Percentiles rank a stretch among this genome's conserved stretches.
Evolutionary conservation across 2,888 invertebrate genomes (phyloP).

Genomic region (Drosophila mettleri): DNA sequence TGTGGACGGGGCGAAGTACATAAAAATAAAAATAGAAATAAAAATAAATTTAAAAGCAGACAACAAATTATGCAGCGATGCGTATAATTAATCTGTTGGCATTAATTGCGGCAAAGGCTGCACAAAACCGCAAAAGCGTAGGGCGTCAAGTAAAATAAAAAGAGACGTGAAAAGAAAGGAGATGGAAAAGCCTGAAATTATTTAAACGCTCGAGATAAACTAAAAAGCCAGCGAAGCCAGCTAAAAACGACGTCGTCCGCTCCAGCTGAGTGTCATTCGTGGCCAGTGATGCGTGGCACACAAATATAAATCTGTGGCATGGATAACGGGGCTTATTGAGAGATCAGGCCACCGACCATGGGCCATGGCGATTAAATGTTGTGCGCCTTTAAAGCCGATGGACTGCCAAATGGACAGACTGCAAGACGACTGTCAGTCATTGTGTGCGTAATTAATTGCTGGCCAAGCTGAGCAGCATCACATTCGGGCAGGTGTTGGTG

Average conservation of each 20-base stretch:
- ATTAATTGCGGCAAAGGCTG: slow-evolving; percentile 77
- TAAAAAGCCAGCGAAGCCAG: slow-evolving; percentile 29
- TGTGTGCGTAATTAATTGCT: slow-evolving; percentile 73
- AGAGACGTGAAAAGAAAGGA: background rate
- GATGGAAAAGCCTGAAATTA: slow-evolving; percentile 52
- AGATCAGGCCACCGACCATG: slow-evolving; percentile 34
- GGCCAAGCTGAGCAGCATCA: slow-evolving; percentile 66
- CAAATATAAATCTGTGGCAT: slow-evolving; percentile 67
- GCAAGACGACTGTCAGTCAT: slow-evolving; percentile 10
- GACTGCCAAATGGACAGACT: slow-evolving; percentile 31
- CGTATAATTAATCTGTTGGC: slow-evolving; percentile 80
- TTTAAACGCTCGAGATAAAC: slow-evolving; percentile 74
- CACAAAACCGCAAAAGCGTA: slow-evolving; percentile 31
- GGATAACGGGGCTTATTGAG: slow-evolving; percentile 50
- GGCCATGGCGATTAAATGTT: slow-evolving; percentile 48
- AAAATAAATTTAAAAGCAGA: slow-evolving; percentile 62
- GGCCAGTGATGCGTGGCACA: slow-evolving; percentile 61
- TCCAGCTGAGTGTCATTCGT: slow-evolving; percentile 61
- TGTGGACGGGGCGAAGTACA: slow-evolving; percentile 5
- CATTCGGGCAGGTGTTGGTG: slow-evolving; percentile 8
- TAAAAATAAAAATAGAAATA: slow-evolving; percentile 45
- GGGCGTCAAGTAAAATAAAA: slow-evolving; percentile 35
- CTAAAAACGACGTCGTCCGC: background rate
- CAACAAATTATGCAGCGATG: slow-evolving; percentile 71
- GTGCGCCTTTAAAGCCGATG: slow-evolving; percentile 56